Evolutionary conservation across 2,797 vertebrate species (phyloP).

Genomic region (Pempheris klunzingeri): DNA sequence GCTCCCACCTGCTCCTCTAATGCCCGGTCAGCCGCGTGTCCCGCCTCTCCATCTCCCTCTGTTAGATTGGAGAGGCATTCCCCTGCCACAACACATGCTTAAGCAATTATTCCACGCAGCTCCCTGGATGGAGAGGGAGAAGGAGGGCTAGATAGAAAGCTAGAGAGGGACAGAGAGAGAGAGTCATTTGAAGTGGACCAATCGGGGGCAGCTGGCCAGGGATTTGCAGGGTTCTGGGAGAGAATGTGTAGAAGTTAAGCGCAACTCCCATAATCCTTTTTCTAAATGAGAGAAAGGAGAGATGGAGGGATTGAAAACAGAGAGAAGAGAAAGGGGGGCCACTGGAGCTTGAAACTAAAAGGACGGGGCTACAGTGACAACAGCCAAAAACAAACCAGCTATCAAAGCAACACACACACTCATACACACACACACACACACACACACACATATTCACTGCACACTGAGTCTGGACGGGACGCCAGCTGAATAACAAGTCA

Average conservation of each 20-base stretch:
- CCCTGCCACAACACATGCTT: constrained; percentile 82
- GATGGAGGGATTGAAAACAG: constrained; percentile 57
- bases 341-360: constrained; percentile 52
- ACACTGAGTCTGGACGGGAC: constrained; percentile 51
- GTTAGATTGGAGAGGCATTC: constrained; percentile 67
- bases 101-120: constrained; percentile 83
- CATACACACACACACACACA: constrained; percentile 38
- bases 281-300: constrained; percentile 67
- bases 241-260: constrained; percentile 80
- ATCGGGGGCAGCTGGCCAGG: constrained; percentile 79
- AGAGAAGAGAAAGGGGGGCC: constrained; percentile 42
- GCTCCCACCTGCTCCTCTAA: constrained; percentile 79
- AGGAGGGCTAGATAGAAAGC: constrained; percentile 38
- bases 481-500: constrained; percentile 69
- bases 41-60: constrained; percentile 54
- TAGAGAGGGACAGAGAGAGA: constrained; percentile 29
- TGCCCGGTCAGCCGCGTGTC: constrained; percentile 66
- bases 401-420: constrained; percentile 53
- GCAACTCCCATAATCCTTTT: constrained; percentile 81
- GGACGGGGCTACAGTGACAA: constrained; percentile 71
- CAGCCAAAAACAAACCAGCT: constrained; percentile 69
- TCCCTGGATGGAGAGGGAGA: constrained; percentile 67
- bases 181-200: constrained; percentile 71
- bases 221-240: constrained; percentile 77
- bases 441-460: constrained; percentile 8